Evolutionary conservation across 2,113 vertebrate genomes (phyloP), one percentile per base, ranked within the genome.

Genomic region (Myotis davidii): DNA sequence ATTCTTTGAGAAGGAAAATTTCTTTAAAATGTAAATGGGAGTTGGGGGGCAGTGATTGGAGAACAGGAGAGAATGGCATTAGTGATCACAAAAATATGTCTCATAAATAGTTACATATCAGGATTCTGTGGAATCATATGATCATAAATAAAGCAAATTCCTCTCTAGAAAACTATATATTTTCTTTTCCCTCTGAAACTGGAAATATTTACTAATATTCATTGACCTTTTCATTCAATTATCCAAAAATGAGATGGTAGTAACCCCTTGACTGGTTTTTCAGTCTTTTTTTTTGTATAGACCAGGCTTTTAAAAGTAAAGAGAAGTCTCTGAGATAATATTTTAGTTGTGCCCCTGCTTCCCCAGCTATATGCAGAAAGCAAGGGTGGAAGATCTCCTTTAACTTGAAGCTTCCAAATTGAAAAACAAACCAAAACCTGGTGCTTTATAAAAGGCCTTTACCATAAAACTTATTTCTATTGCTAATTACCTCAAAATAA

Each of bases 81-180:
- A 83, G n/a, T 83, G 50, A 90, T 72, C 20, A 86, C n/a, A 91
- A 82, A 94, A 77, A 27, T 56, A 5, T 52, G 85, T 92, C 84
- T 79, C 12, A 7, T 74, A 85, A 64, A 25, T 37, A 56, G 32
- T 42, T 87, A 39, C 6, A 87, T 29, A 65, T 65, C 18, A 74
- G 54, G 37, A 2, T 65, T 82, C 13, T 85, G 8, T 61, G n/a
- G 52, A 84, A 81, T 92, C 70, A 67, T 87, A 27, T 85, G 13
- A 17, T 78, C 39, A 23, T 45, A 39, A 65, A 45, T 88, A 86
- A 81, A 88, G 54, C n/a, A 45, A 61, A 9, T 88, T 87, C 20
- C 34, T 84, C 39, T 79, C 34, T 88, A 83, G 56, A 74, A 91
- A 73, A 61, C 25, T 69, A 1, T 64, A 1, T 52, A 9, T 83